Base-by-base conservation (phyloP, 2,113 vertebrate species). In the Tapirus terrestris region DNA sequence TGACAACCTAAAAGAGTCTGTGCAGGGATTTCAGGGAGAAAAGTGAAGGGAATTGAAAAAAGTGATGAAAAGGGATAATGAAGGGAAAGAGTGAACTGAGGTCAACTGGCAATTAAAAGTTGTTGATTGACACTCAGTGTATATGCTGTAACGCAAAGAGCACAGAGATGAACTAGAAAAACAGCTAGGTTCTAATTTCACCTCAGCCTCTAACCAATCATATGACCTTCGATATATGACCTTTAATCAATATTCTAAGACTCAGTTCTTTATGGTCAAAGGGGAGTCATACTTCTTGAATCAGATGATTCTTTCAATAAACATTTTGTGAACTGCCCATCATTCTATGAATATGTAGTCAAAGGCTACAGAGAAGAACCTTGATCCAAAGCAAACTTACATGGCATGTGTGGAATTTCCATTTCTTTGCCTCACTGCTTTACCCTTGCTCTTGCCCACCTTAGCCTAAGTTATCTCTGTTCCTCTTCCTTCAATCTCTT, bases 21-120 rank as follows among this genome's bases (percentile, higher is more conserved):
- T 36, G 43, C 51, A 63, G 29, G 3, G 83, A 36, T 84, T 98
- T 96, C 76, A 61, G 75, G 61, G 45, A 95, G 87, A 81, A 84
- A 85, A 91, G 39, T 17, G 48, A 68, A 96, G 43, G 13, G 13
- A 77, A 81, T 16, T 77, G 65, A 75, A 39, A 90, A 77, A 89
- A 48, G 33, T 23, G 13, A 83, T 89, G n/a, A 73, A 93, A 80
- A 58, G 14, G 31, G 56, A 60, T 45, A 70, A 65, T 12, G 65
- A 94, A 67, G 51, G 75, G 39, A 21, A 91, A 88, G 81, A 51
- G 4, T 61, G 53, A 96, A 27, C 68, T 36, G 36, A 48, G 39
- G 58, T 45, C 45, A 77, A 48, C 27, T 73, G 67, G 67, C 91
- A 63, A 12, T 2, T 58, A 81, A 83, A 92, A 84, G 7, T 21